Conservation (phyloP, 2,797 vertebrate species). For the Syngnathus rostellatus region DNA sequence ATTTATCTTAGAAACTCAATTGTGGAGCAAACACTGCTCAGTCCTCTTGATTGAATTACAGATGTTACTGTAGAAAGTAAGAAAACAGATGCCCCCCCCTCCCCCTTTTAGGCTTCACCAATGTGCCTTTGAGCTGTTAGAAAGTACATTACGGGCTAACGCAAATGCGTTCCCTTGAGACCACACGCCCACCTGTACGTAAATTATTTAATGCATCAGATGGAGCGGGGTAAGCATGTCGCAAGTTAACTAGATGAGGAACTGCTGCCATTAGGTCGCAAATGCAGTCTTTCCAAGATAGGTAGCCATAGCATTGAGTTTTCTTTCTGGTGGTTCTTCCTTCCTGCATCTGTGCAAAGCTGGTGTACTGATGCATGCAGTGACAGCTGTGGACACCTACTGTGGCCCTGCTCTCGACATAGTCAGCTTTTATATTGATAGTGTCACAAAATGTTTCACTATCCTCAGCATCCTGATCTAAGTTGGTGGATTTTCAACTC, state of each 20-base stretch:
- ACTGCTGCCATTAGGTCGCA: constrained; percentile 14
- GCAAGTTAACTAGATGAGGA: constrained; percentile 24
- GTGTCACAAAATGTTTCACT: neutral
- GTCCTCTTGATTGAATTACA: neutral
- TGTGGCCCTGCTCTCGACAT: neutral
- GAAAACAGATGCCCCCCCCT: neutral
- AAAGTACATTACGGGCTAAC: constrained; percentile 13
- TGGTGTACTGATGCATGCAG: neutral
- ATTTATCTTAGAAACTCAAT: neutral
- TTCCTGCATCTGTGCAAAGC: neutral
- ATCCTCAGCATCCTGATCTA: too few species aligned
- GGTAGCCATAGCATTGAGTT: neutral
- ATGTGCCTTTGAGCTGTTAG: constrained; percentile 26
- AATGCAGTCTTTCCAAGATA: constrained; percentile 2
- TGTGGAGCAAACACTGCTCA: neutral
- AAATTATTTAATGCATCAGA: constrained; percentile 59
- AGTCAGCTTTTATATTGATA: neutral
- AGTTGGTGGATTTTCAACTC: too few species aligned
- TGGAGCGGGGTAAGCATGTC: constrained; percentile 29
- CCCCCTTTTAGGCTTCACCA: neutral
- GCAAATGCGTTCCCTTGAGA: constrained; percentile 15
- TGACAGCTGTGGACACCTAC: constrained; percentile 1
- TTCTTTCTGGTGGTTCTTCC: neutral
- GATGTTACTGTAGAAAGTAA: neutral
- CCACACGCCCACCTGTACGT: constrained; percentile 39